A percentile compares a stretch with the other conserved stretches of the same genome.
phyloP scores from a whole-genome alignment of 2,888 invertebrate species.

The Celastrina argiolus region DNA sequence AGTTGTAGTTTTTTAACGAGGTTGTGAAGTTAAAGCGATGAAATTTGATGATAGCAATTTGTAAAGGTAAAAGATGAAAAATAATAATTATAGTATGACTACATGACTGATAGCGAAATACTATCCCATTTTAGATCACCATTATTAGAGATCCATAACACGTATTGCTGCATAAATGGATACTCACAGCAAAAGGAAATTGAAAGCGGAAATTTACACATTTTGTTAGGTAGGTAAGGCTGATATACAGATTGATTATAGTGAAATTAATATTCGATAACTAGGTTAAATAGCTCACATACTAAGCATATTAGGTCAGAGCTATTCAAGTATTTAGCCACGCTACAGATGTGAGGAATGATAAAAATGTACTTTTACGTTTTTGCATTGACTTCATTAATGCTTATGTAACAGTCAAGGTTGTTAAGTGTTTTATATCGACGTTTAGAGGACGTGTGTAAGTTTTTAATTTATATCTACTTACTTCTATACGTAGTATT shows the following conservation, averaged over 20 bases:
- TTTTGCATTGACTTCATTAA: conserved; percentile 15
- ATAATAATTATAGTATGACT: too few relatives aligned
- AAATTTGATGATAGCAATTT: too few relatives aligned
- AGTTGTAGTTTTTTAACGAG: too few relatives aligned
- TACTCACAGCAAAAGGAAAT: background rate
- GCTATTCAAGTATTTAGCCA: background rate
- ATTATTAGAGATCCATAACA: background rate
- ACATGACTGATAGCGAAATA: too few relatives aligned
- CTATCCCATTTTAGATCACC: too few relatives aligned
- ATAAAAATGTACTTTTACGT: conserved; percentile 15
- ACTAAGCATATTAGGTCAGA: conserved; percentile 1
- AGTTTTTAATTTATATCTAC: too few relatives aligned
- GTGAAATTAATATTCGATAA: background rate
- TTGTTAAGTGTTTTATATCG: background rate
- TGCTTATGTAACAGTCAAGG: conserved; percentile 4
- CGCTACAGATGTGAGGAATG: background rate
- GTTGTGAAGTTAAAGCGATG: too few relatives aligned
- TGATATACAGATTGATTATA: background rate
- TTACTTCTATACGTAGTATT: too few relatives aligned
- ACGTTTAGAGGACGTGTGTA: background rate
- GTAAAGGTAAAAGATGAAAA: too few relatives aligned
- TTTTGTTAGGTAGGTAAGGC: background rate
- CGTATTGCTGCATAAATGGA: background rate
- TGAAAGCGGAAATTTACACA: background rate
- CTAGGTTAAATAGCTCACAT: background rate